Conservation (phyloP, 2,888 invertebrate species). For the Bembecia ichneumoniformis region DNA sequence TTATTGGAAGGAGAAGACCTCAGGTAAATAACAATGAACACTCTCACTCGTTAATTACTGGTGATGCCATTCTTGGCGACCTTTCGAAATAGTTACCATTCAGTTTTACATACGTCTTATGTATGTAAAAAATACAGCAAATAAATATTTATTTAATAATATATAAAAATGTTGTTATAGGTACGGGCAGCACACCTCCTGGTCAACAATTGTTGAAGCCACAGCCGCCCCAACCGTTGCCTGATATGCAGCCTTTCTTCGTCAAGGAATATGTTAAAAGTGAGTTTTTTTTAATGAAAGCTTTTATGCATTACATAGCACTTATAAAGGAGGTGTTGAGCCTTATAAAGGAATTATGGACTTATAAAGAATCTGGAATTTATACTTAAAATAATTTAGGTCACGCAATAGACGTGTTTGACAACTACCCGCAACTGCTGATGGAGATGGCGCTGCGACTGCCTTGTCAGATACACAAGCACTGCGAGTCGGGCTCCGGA, state of each 20-base stretch:
- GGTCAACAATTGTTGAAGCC: conserved; percentile 85
- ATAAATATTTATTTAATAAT: too few relatives aligned
- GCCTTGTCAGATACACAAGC: conserved; percentile 93
- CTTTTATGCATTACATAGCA: background rate
- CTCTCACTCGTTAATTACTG: background rate
- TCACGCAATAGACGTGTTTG: conserved; percentile 92
- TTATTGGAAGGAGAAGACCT: conserved; percentile 79
- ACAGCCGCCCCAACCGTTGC: conserved; percentile 84
- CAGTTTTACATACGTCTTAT: too few relatives aligned
- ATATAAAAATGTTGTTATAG: conserved; percentile 16
- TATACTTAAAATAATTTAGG: conserved; percentile 42
- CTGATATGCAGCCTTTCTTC: conserved; percentile 97
- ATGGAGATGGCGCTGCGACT: conserved; percentile 95
- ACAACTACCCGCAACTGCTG: conserved; percentile 92
- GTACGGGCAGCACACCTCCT: conserved; percentile 48
- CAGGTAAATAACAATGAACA: conserved; percentile 31
- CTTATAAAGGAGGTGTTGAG: background rate
- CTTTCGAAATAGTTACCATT: too few relatives aligned
- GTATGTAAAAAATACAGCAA: background rate
- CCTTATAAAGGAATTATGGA: too few relatives aligned
- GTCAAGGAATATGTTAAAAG: conserved; percentile 91
- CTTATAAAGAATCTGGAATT: background rate
- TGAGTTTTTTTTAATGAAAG: conserved; percentile 20
- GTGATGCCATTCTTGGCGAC: too few relatives aligned
- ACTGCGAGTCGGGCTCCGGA: conserved; percentile 70